A percentile compares a stretch with the other conserved stretches of the same genome.
phyloP scores from a whole-genome alignment of 2,888 invertebrate genomes.

The Anagyrus pseudococci region DNA sequence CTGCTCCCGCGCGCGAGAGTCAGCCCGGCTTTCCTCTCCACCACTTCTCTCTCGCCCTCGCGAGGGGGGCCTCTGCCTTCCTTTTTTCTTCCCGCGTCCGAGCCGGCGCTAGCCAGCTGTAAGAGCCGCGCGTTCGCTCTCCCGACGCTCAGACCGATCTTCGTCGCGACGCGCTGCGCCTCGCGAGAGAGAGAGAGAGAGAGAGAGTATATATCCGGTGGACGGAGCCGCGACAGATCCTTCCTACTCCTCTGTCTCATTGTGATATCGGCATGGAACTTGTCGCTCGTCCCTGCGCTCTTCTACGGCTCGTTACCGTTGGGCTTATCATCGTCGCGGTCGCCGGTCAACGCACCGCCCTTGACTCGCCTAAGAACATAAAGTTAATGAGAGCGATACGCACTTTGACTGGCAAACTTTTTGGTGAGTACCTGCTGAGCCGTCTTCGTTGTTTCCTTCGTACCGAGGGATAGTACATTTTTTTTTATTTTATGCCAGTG shows the following conservation, averaged over 20 bases:
- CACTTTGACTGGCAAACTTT: conserved; percentile 31
- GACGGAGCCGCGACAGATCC: neutral
- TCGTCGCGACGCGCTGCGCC: neutral
- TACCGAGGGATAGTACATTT: too few species aligned
- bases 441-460: too few species aligned
- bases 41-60: too few species aligned
- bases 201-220: neutral
- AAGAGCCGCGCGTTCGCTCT: too few species aligned
- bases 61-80: too few species aligned
- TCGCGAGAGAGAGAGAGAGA: neutral
- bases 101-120: too few species aligned
- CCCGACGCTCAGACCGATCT: conserved; percentile 21
- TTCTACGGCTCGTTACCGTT: conserved; percentile 1
- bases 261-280: conserved; percentile 5
- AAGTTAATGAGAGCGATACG: conserved; percentile 40
- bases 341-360: conserved; percentile 40
- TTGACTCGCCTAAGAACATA: conserved; percentile 45
- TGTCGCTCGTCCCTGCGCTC: neutral
- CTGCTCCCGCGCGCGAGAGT: too few species aligned
- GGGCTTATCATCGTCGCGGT: conserved; percentile 2
- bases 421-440: conserved; percentile 48
- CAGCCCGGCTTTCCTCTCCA: too few species aligned
- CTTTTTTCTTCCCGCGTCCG: too few species aligned
- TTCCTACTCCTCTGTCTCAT: too few species aligned
- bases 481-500: too few species aligned